These are phyloP conservation scores for Drosophila rubida DNA, from an alignment of 2,888 invertebrate species.

Conservation along the genomic window DNA sequence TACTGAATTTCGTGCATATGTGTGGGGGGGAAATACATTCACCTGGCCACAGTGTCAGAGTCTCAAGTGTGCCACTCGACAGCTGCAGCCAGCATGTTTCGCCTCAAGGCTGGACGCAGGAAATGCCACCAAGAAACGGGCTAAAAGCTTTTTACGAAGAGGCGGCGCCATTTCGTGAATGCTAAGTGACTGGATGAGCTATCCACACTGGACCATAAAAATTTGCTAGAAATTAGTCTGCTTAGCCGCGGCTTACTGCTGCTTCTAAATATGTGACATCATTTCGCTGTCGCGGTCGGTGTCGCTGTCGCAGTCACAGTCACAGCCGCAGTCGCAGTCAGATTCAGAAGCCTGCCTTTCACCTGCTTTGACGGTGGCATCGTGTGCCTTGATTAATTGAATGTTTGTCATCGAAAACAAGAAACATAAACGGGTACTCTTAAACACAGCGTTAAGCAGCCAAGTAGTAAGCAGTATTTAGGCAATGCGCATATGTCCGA, in stretches of 20 bases:
- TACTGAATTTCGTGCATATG: slow-evolving; percentile 37
- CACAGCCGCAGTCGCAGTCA: neutral
- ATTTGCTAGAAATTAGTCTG: slow-evolving; percentile 30
- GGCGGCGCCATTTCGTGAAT: slow-evolving; percentile 19
- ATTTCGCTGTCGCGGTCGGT: slow-evolving; percentile 7
- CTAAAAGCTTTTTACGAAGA: slow-evolving; percentile 14
- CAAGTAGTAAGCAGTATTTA: slow-evolving; percentile 17
- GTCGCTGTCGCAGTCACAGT: too few species aligned
- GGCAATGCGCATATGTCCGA: slow-evolving; percentile 24
- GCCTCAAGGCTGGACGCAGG: slow-evolving; percentile 65
- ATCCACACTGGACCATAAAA: slow-evolving; percentile 35
- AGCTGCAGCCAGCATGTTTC: slow-evolving; percentile 57
- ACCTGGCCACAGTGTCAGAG: slow-evolving; percentile 49
- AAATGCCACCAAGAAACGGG: slow-evolving; percentile 37
- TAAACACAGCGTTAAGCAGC: slow-evolving; percentile 3
- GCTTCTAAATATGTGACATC: slow-evolving; percentile 49
- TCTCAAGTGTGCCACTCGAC: slow-evolving; percentile 51
- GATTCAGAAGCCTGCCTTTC: slow-evolving; percentile 51
- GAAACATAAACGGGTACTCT: slow-evolving; percentile 28
- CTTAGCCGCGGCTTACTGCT: slow-evolving; percentile 6
- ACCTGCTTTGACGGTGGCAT: slow-evolving; percentile 36
- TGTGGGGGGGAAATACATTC: slow-evolving; percentile 76
- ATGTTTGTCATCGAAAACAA: slow-evolving; percentile 64
- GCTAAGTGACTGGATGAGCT: slow-evolving; percentile 19
- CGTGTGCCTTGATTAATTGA: slow-evolving; percentile 64